Base-by-base conservation (phyloP, 2,888 invertebrate species). In the Acrocyrtus sp. region DNA sequence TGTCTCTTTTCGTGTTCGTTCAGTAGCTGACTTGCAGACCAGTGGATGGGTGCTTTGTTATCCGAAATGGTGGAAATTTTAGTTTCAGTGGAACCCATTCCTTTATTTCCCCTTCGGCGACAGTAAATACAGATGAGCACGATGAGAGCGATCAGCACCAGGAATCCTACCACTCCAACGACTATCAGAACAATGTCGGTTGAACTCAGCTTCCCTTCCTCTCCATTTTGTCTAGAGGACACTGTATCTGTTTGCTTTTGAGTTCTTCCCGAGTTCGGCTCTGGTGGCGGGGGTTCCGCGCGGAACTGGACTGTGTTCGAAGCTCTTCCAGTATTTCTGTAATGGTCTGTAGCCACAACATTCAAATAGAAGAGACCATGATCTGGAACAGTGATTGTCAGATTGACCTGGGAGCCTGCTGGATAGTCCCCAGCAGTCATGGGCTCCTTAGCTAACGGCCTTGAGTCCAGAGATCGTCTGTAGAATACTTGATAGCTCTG, bases 1-100 rank as follows among this genome's bases (percentile, higher is more conserved):
- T 86, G 86, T 24, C 88, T 83, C 54, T 87, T 83, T 81, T 89
- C 88, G 80, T 88, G 88, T 80, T 88, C 88, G 77, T 87, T 87
- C 1, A 89, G 82, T 12, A 89, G 83, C 78, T 89, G 88, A 3
- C 88, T 87, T 1, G 89, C 88, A 26, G 87, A 87, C 80, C 80
- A 80, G 53, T 80, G 80, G 41, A 79, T 78, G 0, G 81, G 81
- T 10, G 77, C 79, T 48, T 81, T 81, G 34, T 74, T 72, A 50
- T 77, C 75, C 0, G 78, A 76, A 50, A 81, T 81, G 3, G 81
- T 80, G 8, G 75, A 81, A 45, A 81, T 78, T 57, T 81, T 79
- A 10, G 80, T 77, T 57, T 81, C 80, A 3, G 79, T 77, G 8
- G 80, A 77, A 2, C 76, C 79, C 76, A 80, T 74, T 24, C 78